Conservation (phyloP, 2,888 invertebrate genomes). For the Drosophila aldrichi region DNA sequence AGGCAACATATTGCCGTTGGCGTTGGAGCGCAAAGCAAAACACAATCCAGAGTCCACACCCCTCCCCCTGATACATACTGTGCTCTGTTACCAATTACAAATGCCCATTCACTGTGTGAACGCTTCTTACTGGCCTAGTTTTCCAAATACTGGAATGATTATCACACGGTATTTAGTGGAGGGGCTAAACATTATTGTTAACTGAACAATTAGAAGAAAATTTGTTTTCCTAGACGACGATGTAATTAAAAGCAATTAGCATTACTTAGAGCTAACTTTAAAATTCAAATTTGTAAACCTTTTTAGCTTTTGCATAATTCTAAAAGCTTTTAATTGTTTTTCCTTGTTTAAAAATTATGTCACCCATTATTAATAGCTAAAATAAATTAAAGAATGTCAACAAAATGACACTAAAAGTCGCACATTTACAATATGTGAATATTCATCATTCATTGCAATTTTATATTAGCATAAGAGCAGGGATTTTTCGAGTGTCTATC, state of each 20-base stretch:
- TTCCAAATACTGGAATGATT: constrained; percentile 4
- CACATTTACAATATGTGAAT: neutral
- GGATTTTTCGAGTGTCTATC: neutral
- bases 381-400: neutral
- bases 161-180: neutral
- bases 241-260: constrained; percentile 4
- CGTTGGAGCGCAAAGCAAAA: constrained; percentile 45
- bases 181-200: neutral
- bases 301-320: neutral
- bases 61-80: neutral
- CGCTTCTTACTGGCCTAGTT: constrained; percentile 28
- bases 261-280: neutral
- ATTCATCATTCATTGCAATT: neutral
- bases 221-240: neutral
- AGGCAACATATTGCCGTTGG: constrained; percentile 22
- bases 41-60: constrained; percentile 10
- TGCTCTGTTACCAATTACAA: constrained; percentile 23
- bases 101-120: constrained; percentile 43
- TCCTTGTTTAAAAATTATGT: neutral
- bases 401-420: neutral
- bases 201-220: neutral
- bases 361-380: neutral
- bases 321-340: constrained; percentile 1
- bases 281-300: neutral
- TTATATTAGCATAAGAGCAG: constrained; percentile 1